These are phyloP conservation scores for Macroramphosus scolopax DNA, from an alignment of 2,797 vertebrate genomes.

Conservation along the genomic window DNA sequence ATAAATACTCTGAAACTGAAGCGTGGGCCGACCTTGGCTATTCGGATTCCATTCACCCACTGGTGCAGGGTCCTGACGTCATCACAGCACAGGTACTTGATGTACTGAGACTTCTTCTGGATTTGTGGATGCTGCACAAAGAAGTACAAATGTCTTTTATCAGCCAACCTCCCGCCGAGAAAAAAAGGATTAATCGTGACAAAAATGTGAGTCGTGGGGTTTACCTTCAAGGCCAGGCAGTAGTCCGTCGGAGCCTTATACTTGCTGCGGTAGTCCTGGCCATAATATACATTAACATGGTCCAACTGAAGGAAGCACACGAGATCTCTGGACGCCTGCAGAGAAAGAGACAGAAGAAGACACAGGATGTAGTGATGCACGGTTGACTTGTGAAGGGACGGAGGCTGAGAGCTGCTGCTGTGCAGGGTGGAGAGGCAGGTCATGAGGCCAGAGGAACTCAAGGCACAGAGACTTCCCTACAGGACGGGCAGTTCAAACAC, in stretches of 20 bases:
- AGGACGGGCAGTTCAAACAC: too few relatives aligned
- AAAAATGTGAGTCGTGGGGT: too few relatives aligned
- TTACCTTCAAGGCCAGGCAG: slow-evolving; percentile 93
- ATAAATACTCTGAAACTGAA: too few relatives aligned
- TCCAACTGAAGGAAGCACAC: slow-evolving; percentile 96
- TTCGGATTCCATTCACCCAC: slow-evolving; percentile 97
- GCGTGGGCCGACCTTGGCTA: slow-evolving; percentile 89
- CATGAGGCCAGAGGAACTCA: not conserved
- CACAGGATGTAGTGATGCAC: not conserved
- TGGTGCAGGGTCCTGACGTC: slow-evolving; percentile 94
- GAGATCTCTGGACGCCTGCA: slow-evolving; percentile 91
- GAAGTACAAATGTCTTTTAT: slow-evolving; percentile 15
- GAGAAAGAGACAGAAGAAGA: slow-evolving; percentile 14
- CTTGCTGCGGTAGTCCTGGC: slow-evolving; percentile 96
- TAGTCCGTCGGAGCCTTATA: slow-evolving; percentile 98
- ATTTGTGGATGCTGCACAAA: slow-evolving; percentile 91
- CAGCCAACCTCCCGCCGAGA: too few relatives aligned
- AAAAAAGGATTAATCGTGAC: too few relatives aligned
- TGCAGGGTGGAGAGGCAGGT: not conserved
- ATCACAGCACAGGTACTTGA: slow-evolving; percentile 97
- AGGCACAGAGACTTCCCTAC: too few relatives aligned
- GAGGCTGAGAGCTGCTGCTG: not conserved
- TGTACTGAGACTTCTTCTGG: slow-evolving; percentile 99
- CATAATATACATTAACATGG: slow-evolving; percentile 95
- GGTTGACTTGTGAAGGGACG: not conserved